Percentiles rank a stretch among this genome's conserved stretches.
phyloP scores from a whole-genome alignment of 2,888 invertebrate genomes.

The Sminthurides aquaticus region DNA sequence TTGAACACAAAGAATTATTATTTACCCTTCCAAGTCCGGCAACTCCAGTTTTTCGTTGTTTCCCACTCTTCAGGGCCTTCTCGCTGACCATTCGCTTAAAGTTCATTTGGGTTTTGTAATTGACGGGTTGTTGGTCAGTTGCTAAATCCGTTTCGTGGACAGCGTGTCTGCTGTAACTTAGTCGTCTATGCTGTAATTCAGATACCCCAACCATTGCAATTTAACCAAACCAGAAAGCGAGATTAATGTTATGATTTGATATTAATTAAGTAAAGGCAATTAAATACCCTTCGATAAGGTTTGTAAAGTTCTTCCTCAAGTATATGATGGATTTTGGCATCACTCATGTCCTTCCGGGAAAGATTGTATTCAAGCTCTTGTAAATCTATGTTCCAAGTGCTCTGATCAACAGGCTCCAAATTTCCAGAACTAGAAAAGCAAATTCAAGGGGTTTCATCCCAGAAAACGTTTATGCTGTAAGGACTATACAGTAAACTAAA shows the following conservation, averaged over 20 bases:
- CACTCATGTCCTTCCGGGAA: constrained; percentile 82
- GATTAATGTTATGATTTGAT: too few species aligned
- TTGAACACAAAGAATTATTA: too few species aligned
- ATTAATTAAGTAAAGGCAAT: too few species aligned
- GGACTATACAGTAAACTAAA: too few species aligned
- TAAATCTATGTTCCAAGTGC: constrained; percentile 82
- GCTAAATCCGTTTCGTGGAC: constrained; percentile 81
- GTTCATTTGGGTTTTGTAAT: constrained; percentile 85
- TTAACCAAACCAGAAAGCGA: neutral
- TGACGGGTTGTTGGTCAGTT: constrained; percentile 59
- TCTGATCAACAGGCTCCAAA: constrained; percentile 62
- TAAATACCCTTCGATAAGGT: constrained; percentile 56
- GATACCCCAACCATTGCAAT: neutral
- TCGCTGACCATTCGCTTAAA: constrained; percentile 79
- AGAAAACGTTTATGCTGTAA: too few species aligned
- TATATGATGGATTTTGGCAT: constrained; percentile 88
- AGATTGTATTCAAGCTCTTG: constrained; percentile 89
- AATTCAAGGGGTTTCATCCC: too few species aligned
- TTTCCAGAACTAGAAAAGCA: constrained; percentile 30
- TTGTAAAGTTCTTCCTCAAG: constrained; percentile 81
- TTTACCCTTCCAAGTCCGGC: constrained; percentile 13
- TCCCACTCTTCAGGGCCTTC: constrained; percentile 67
- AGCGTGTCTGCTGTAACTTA: constrained; percentile 85
- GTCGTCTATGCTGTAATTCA: constrained; percentile 64
- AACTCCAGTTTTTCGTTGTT: constrained; percentile 53